phyloP scores from a whole-genome alignment of 1,140 invertebrate species.

The Drosophila pseudoobscura region DNA sequence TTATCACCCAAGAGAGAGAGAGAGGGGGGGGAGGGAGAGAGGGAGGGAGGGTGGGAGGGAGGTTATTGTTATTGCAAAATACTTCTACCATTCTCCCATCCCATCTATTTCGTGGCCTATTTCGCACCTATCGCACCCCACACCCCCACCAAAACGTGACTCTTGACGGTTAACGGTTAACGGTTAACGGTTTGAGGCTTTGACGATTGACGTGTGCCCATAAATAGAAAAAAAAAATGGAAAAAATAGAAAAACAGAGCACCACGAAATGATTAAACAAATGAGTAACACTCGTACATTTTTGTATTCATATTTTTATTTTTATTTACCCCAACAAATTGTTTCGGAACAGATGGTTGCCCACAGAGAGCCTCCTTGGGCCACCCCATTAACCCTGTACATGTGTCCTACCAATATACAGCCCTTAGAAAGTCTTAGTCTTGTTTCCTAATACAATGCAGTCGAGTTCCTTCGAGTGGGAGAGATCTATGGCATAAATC shows the following conservation, averaged over 20 bases:
- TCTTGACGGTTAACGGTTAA: constrained; percentile 21
- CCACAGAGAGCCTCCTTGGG: no score
- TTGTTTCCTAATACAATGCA: no score
- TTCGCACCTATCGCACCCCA: constrained; percentile 1
- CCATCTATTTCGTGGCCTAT: constrained; percentile 10
- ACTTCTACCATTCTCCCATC: neutral
- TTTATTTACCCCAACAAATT: constrained; percentile 2
- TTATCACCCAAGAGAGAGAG: constrained; percentile 19
- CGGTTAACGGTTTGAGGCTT: neutral
- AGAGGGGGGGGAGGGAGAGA: no score
- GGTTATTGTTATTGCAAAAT: constrained; percentile 22
- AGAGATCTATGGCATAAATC: no score
- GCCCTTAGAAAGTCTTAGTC: no score
- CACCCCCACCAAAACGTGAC: constrained; percentile 59
- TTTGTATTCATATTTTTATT: constrained; percentile 9
- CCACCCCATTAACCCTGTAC: no score
- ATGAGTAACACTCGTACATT: constrained; percentile 17
- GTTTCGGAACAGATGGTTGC: neutral
- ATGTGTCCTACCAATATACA: no score
- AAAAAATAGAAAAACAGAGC: constrained; percentile 31
- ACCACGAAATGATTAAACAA: constrained; percentile 50
- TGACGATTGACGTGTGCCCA: constrained; percentile 1
- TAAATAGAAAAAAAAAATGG: constrained; percentile 16
- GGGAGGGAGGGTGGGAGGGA: neutral
- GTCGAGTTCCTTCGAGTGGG: no score